A percentile compares a stretch with the other conserved stretches of the same genome.
phyloP scores from a whole-genome alignment of 2,113 vertebrate genomes.

The Eira barbara region DNA sequence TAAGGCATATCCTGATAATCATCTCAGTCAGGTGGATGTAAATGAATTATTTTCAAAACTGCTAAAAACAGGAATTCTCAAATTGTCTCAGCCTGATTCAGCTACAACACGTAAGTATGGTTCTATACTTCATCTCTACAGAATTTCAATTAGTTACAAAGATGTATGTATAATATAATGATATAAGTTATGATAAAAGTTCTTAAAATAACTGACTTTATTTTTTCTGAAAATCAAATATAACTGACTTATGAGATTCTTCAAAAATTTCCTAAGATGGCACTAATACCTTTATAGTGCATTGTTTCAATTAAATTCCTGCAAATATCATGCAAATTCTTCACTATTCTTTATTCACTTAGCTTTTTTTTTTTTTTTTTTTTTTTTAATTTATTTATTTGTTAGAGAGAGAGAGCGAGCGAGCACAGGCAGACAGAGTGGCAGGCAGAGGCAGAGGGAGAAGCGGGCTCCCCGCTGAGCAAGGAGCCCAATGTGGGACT shows the following conservation, averaged over 20 bases:
- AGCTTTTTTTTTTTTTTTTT: no score
- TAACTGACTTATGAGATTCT: not conserved
- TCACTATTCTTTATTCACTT: not conserved
- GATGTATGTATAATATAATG: not conserved
- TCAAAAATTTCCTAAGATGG: not conserved
- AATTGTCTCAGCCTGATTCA: slow-evolving; percentile 85
- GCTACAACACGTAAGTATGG: slow-evolving; percentile 78
- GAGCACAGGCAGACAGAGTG: no score
- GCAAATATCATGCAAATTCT: not conserved
- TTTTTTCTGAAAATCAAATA: slow-evolving; percentile 32
- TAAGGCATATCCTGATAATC: slow-evolving; percentile 91
- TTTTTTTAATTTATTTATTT: no score
- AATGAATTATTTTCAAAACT: slow-evolving; percentile 96
- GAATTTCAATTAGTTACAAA: not conserved
- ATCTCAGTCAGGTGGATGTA: slow-evolving; percentile 96
- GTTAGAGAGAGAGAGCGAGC: no score
- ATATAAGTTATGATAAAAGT: not conserved
- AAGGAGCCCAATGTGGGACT: no score
- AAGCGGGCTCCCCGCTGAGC: no score
- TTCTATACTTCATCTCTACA: slow-evolving; percentile 34
- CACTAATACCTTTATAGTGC: not conserved
- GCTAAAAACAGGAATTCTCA: slow-evolving; percentile 94
- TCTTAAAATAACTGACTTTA: not conserved
- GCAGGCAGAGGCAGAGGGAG: no score
- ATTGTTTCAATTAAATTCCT: slow-evolving; percentile 1